A percentile compares a stretch with the other conserved stretches of the same genome.
Conservation (phyloP, 2,888 invertebrate species). For the Agapostemon virescens region DNA sequence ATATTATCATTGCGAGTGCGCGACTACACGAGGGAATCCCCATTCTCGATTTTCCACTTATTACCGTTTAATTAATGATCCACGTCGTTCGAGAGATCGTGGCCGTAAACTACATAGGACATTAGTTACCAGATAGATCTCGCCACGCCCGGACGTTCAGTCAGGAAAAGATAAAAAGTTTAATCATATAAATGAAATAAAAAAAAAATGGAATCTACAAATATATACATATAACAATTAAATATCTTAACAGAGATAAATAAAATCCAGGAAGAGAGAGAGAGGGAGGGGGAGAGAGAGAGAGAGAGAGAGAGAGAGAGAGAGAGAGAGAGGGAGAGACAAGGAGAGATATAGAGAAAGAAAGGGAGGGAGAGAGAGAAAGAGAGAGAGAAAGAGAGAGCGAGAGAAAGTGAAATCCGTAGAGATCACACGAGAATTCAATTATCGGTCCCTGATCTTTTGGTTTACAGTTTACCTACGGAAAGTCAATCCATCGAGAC, state of each 20-base stretch:
- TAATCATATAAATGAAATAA: not conserved
- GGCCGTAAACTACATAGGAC: constrained; percentile 61
- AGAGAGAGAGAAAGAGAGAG: not conserved
- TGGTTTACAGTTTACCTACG: constrained; percentile 65
- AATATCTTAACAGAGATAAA: constrained; percentile 31
- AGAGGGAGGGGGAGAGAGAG: constrained; percentile 3
- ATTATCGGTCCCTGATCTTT: constrained; percentile 55
- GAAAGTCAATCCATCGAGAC: constrained; percentile 68
- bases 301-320: not conserved
- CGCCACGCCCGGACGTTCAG: constrained; percentile 53
- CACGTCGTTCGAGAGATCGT: constrained; percentile 60
- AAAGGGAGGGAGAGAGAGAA: not conserved
- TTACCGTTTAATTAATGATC: constrained; percentile 67
- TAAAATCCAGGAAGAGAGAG: not conserved
- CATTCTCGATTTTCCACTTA: constrained; percentile 73
- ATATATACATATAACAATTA: constrained; percentile 29
- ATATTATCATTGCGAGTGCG: constrained; percentile 59
- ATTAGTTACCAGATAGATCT: constrained; percentile 63
- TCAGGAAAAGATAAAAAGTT: constrained; percentile 17
- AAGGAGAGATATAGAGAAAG: not conserved
- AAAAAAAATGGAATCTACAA: constrained; percentile 18
- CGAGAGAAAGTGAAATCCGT: constrained; percentile 8
- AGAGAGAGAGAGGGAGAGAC: constrained; percentile 5
- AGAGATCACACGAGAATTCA: constrained; percentile 45
- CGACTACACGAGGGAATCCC: constrained; percentile 55